phyloP scores from a whole-genome alignment of 1,140 invertebrate genomes.

The Cherax destructor region DNA sequence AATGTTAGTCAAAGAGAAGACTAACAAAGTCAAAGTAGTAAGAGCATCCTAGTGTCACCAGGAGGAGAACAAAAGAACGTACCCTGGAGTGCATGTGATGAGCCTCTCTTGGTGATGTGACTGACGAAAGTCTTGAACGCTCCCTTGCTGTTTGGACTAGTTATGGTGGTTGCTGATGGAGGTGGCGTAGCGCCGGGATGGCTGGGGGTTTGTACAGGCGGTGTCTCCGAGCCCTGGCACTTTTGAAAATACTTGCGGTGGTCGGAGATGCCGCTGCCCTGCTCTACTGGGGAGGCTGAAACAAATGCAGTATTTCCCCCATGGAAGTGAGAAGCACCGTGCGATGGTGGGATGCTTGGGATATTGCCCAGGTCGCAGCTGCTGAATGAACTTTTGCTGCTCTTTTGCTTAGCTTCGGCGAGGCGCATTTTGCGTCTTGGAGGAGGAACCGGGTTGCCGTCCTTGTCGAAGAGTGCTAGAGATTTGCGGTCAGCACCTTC shows the following conservation, averaged over 20 bases:
- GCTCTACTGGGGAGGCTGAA: constrained; percentile 11
- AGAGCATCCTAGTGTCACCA: constrained; percentile 13
- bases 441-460: constrained; percentile 79
- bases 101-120: constrained; percentile 66
- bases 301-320: neutral
- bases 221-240: constrained; percentile 15
- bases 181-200: neutral
- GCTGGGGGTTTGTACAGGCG: constrained; percentile 18
- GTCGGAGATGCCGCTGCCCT: neutral
- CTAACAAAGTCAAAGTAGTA: neutral
- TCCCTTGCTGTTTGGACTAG: constrained; percentile 66
- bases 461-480: constrained; percentile 80
- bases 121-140: constrained; percentile 69
- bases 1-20: neutral
- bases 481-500: constrained; percentile 73
- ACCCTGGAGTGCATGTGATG: constrained; percentile 64
- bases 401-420: constrained; percentile 29
- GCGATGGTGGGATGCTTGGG: neutral
- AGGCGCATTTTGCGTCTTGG: constrained; percentile 77
- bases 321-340: neutral
- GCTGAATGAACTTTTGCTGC: constrained; percentile 22
- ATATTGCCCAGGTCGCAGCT: neutral
- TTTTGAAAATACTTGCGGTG: constrained; percentile 3
- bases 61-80: constrained; percentile 52
- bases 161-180: constrained; percentile 23